A percentile compares a stretch with the other conserved stretches of the same genome.
phyloP scores from a whole-genome alignment of 2,113 vertebrate genomes.

The Laticauda colubrina region DNA sequence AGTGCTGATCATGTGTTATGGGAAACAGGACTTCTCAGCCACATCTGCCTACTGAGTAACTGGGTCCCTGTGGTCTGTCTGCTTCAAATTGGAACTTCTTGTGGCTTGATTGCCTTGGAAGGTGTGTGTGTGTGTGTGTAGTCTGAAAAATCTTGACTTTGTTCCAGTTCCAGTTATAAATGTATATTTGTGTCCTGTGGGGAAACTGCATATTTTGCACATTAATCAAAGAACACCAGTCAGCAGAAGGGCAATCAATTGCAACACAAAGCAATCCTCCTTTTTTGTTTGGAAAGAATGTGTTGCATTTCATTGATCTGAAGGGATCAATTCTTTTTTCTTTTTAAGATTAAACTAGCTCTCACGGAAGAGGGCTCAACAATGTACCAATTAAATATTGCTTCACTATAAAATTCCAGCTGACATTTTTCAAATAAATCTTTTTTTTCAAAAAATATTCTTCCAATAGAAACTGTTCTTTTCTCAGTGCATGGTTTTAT shows the following conservation, averaged over 20 bases:
- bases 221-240: constrained; percentile 37
- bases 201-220: constrained; percentile 32
- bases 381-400: constrained; percentile 3
- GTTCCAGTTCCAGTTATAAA: constrained; percentile 44
- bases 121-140: constrained; percentile 3
- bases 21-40: constrained; percentile 31
- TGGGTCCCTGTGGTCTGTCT: constrained; percentile 45
- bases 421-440: constrained; percentile 22
- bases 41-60: constrained; percentile 43
- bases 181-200: constrained; percentile 25
- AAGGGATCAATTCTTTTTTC: not conserved
- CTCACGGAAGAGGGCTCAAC: constrained; percentile 22
- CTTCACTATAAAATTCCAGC: constrained; percentile 26
- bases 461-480: not conserved
- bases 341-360: constrained; percentile 16
- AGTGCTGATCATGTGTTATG: constrained; percentile 40
- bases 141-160: constrained; percentile 44
- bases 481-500: not conserved
- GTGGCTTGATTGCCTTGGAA: constrained; percentile 36
- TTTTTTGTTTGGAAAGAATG: constrained; percentile 1
- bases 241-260: not conserved
- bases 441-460: constrained; percentile 30
- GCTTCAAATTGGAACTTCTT: constrained; percentile 51
- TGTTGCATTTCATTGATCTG: constrained; percentile 5
- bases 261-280: not conserved